phyloP scores from a whole-genome alignment of 2,113 vertebrate species.

The Agelaius phoeniceus region DNA sequence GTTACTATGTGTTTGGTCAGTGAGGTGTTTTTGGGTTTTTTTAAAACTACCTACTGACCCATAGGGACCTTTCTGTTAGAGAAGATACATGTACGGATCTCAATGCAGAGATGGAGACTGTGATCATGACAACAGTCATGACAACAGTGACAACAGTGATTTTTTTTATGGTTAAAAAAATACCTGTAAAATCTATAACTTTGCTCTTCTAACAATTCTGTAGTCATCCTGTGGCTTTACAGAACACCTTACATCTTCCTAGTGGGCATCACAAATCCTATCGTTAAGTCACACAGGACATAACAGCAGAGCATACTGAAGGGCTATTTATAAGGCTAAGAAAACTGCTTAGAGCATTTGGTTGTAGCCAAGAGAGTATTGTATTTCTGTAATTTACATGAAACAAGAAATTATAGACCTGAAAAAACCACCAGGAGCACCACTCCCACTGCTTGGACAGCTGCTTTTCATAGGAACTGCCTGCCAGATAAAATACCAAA shows the following conservation, averaged over 20 bases:
- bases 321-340: not conserved
- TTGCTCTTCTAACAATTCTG: not conserved
- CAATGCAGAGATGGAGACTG: not conserved
- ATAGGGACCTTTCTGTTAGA: not conserved
- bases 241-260: not conserved
- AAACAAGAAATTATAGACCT: conserved; percentile 63
- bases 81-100: not conserved
- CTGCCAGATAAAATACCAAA: conserved; percentile 76
- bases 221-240: not conserved
- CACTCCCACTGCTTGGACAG: conserved; percentile 74
- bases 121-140: not conserved
- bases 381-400: conserved; percentile 53
- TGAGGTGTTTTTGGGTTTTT: not conserved
- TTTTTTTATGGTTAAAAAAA: not conserved
- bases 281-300: not conserved
- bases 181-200: not conserved
- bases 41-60: not conserved
- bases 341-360: conserved; percentile 22
- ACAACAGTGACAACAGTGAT: no score
- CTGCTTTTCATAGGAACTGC: conserved; percentile 71
- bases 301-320: not conserved
- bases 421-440: conserved; percentile 62
- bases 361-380: conserved; percentile 11
- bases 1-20: not conserved
- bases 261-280: not conserved